Evolutionary conservation across 2,888 invertebrate species (phyloP).

Genomic region (Dynastes hyllus): DNA sequence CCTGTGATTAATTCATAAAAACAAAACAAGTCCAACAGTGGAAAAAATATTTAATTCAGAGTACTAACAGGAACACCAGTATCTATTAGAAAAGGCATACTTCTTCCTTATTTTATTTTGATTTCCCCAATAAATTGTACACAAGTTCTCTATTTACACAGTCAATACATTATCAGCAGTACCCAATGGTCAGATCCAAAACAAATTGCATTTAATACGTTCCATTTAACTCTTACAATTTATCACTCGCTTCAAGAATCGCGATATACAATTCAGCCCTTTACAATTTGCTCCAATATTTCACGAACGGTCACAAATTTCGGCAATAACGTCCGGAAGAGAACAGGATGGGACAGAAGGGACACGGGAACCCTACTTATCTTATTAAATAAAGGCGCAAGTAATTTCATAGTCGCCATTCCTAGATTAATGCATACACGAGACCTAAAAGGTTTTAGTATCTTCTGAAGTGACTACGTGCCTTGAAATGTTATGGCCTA

Average conservation of each 20-base stretch:
- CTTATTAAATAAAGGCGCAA: slow-evolving; percentile 45
- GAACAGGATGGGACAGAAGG: slow-evolving; percentile 42
- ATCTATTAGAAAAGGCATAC: no score
- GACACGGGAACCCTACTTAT: slow-evolving; percentile 42
- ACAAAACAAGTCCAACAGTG: no score
- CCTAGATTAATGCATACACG: slow-evolving; percentile 46
- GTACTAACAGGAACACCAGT: no score
- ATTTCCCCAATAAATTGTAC: no score
- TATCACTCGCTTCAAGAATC: slow-evolving; percentile 9
- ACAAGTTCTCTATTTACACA: no score
- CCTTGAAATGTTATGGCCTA: slow-evolving; percentile 44
- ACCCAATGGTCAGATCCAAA: neutral
- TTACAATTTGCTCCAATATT: slow-evolving; percentile 40
- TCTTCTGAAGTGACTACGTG: slow-evolving; percentile 47
- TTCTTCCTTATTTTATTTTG: no score
- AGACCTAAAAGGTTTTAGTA: slow-evolving; percentile 45
- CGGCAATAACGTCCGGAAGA: slow-evolving; percentile 34
- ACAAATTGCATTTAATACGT: neutral
- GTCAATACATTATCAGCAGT: neutral
- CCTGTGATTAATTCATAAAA: no score
- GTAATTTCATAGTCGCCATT: slow-evolving; percentile 47
- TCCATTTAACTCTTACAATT: slow-evolving; percentile 6
- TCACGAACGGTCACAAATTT: slow-evolving; percentile 46
- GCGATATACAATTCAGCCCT: slow-evolving; percentile 19
- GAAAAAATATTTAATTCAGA: no score